These are phyloP conservation scores for Ornithorhynchus anatinus DNA, from an alignment of 2,113 vertebrate genomes.

Conservation along the genomic window DNA sequence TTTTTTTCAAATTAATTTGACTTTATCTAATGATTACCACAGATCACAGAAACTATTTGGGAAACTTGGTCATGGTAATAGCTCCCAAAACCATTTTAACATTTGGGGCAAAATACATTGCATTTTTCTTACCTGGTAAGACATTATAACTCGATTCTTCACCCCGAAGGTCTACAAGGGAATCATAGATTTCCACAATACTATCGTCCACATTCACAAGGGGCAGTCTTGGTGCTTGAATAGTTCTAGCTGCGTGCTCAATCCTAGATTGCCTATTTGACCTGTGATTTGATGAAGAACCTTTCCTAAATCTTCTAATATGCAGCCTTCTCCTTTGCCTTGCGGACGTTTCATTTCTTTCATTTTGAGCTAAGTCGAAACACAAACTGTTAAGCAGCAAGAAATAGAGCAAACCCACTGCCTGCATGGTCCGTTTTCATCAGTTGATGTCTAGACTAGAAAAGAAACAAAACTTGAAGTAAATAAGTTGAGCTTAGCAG, in stretches of 20 bases:
- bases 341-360: conserved; percentile 4
- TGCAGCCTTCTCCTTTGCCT: conserved; percentile 48
- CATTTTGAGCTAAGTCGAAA: conserved; percentile 55
- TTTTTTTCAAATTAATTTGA: background rate
- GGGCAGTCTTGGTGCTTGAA: conserved; percentile 26
- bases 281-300: background rate
- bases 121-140: conserved; percentile 82
- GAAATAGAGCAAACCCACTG: conserved; percentile 56
- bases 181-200: conserved; percentile 65
- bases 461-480: conserved; percentile 17
- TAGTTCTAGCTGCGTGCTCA: background rate
- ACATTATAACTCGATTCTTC: conserved; percentile 80
- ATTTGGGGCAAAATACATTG: background rate
- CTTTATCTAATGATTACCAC: background rate
- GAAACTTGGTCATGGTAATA: background rate
- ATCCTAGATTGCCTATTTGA: background rate
- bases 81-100: too few relatives aligned
- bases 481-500: background rate
- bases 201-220: conserved; percentile 57
- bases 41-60: background rate
- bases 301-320: conserved; percentile 8
- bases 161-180: conserved; percentile 70
- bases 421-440: conserved; percentile 73
- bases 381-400: conserved; percentile 65
- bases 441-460: conserved; percentile 32